These are phyloP conservation scores for Echiichthys vipera DNA, from an alignment of 2,797 vertebrate species.

Conservation along the genomic window DNA sequence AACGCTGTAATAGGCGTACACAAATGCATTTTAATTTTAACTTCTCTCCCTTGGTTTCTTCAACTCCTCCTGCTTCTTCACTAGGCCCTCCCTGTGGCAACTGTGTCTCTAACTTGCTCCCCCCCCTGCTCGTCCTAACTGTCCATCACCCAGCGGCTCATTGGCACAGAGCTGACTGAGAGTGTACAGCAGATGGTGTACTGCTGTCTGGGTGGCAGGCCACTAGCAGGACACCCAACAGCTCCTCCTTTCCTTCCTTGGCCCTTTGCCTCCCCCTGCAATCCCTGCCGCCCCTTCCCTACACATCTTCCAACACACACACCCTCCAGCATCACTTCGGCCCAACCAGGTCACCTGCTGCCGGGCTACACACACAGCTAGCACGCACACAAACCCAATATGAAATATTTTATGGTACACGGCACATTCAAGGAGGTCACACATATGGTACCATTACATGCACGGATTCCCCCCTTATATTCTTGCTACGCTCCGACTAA, in stretches of 20 bases:
- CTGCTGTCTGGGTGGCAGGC: constrained; percentile 77
- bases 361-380: constrained; percentile 59
- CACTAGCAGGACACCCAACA: constrained; percentile 79
- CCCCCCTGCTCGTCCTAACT: constrained; percentile 48
- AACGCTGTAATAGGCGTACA: constrained; percentile 32
- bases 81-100: constrained; percentile 40
- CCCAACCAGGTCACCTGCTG: constrained; percentile 80
- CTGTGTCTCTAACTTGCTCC: constrained; percentile 33
- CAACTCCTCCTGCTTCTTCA: constrained; percentile 31
- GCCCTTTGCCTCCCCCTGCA: constrained; percentile 36
- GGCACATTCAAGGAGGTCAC: constrained; percentile 76
- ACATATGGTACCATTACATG: constrained; percentile 83
- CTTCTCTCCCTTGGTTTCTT: constrained; percentile 15
- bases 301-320: constrained; percentile 51
- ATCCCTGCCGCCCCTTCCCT: constrained; percentile 44
- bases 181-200: constrained; percentile 83
- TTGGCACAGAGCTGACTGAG: constrained; percentile 75
- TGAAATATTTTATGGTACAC: constrained; percentile 71
- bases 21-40: constrained; percentile 43
- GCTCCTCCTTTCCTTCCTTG: constrained; percentile 50
- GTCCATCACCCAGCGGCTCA: constrained; percentile 71
- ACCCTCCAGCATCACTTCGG: constrained; percentile 65
- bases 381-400: constrained; percentile 50
- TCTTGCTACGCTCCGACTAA: constrained; percentile 60
- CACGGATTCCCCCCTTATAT: constrained; percentile 71